phyloP scores from a whole-genome alignment of 2,797 vertebrate species.

The Mormyrus hasselquistii region DNA sequence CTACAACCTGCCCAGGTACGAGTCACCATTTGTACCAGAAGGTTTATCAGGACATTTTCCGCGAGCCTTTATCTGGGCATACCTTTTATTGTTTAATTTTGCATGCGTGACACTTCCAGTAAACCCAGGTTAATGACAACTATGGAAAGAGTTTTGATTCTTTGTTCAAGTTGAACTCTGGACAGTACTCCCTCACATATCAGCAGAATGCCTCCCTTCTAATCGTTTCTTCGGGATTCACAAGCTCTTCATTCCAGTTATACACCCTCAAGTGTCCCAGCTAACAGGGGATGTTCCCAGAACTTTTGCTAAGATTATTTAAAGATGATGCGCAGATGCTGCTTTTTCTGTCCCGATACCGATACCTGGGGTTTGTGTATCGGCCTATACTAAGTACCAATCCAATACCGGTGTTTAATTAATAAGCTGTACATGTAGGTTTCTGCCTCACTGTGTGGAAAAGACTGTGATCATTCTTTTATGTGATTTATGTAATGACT shows the following conservation, averaged over 20 bases:
- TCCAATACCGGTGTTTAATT: neutral
- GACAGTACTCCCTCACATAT: neutral
- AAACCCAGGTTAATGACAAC: neutral
- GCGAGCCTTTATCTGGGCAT: neutral
- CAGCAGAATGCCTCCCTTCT: neutral
- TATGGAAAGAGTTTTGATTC: neutral
- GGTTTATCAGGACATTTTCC: neutral
- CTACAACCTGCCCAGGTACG: constrained; percentile 93
- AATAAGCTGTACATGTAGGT: too few relatives aligned
- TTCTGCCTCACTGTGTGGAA: too few relatives aligned
- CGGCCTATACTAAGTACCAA: neutral
- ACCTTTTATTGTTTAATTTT: neutral
- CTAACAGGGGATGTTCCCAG: neutral
- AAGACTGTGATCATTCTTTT: too few relatives aligned
- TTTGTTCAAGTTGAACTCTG: neutral
- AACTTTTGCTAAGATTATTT: neutral
- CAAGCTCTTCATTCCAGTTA: constrained; percentile 41
- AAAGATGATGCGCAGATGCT: neutral
- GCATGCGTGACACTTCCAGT: neutral
- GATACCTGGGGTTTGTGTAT: neutral
- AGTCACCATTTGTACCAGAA: neutral
- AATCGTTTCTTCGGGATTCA: constrained; percentile 6
- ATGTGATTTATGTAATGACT: too few relatives aligned
- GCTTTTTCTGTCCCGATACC: neutral
- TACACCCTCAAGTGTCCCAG: neutral